phyloP scores from a whole-genome alignment of 2,888 invertebrate genomes.

The Empis stercorea region DNA sequence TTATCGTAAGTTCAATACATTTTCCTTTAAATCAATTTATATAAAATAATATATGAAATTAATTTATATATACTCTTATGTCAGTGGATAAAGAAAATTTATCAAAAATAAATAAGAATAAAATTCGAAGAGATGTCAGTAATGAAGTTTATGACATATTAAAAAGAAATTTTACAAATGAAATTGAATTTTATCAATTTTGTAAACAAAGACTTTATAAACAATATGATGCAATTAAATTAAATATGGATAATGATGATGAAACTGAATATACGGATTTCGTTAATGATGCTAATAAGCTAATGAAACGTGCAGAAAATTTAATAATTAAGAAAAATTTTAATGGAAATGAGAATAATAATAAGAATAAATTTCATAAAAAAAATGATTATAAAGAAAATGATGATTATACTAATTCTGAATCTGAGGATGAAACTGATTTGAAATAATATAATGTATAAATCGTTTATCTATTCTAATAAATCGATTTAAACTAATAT shows the following conservation, averaged over 20 bases:
- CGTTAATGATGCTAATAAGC: not conserved
- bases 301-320: not conserved
- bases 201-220: constrained; percentile 71
- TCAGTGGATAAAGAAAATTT: constrained; percentile 4
- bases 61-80: no score
- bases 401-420: no score
- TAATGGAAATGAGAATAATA: constrained; percentile 37
- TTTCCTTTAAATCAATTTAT: no score
- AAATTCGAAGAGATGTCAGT: constrained; percentile 30
- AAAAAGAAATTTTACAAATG: constrained; percentile 68
- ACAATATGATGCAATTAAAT: constrained; percentile 58
- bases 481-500: no score
- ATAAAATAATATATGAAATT: no score
- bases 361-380: no score
- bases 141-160: constrained; percentile 72
- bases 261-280: not conserved
- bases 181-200: constrained; percentile 85
- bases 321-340: constrained; percentile 55
- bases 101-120: constrained; percentile 3
- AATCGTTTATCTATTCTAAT: no score
- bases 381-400: no score
- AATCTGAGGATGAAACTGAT: no score
- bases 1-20: constrained; percentile 51
- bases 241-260: not conserved
- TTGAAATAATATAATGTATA: no score